These are phyloP conservation scores for Drosophila melanocephala DNA, from an alignment of 2,888 invertebrate species.

Conservation along the genomic window DNA sequence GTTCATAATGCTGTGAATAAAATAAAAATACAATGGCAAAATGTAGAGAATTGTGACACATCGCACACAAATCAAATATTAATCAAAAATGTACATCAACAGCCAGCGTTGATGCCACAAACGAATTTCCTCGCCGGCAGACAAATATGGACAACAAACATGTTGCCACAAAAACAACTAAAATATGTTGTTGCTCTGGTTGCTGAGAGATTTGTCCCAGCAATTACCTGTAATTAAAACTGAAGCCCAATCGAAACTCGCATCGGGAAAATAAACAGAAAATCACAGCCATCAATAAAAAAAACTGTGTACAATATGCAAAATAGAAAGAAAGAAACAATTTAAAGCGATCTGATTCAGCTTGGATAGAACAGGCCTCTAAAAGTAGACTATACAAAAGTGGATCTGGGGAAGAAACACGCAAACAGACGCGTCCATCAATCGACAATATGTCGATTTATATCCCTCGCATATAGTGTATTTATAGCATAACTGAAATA, in stretches of 20 bases:
- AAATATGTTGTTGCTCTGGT: background rate
- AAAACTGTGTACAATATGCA: background rate
- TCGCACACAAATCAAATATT: conserved; percentile 1
- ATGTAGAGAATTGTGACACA: conserved; percentile 1
- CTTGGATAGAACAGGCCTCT: background rate
- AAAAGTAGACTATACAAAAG: background rate
- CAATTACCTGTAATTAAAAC: background rate
- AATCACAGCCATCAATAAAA: background rate
- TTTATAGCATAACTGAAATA: background rate
- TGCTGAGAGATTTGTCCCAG: background rate
- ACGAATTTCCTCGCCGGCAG: background rate
- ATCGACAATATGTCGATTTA: background rate
- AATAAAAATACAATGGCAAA: background rate
- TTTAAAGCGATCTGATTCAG: rapidly evolving
- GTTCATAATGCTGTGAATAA: background rate
- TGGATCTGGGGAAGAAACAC: background rate
- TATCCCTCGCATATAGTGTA: no score
- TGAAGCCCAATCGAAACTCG: background rate
- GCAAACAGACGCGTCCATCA: background rate
- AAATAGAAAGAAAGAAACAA: background rate
- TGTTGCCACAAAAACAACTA: background rate
- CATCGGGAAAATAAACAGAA: background rate
- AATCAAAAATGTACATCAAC: background rate
- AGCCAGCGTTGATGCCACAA: background rate
- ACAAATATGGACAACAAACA: background rate